Evolutionary conservation across 2,113 vertebrate genomes (phyloP), one percentile per base, ranked within the genome.

Genomic region (Corydoras sp.): DNA sequence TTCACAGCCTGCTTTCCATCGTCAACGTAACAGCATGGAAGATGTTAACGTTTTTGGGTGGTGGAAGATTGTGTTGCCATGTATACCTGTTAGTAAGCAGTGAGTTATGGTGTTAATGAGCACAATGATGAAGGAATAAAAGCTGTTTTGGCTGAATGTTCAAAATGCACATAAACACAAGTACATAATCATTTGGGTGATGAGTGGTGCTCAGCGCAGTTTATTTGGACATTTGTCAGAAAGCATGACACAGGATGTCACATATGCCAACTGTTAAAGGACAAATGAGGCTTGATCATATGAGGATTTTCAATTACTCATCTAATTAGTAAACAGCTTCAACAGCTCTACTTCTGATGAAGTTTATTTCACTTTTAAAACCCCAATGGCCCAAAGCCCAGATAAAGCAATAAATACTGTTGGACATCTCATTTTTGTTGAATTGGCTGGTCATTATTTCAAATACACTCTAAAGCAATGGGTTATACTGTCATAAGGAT

Each of bases 191-290:
- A 54, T 62, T 50, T 12, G 43, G 67, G 77, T 73, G 84, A 83
- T 84, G 83, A 88, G 79, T 86, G 85, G 86, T 85, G 84, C 81
- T 85, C 89, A 87, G 88, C 85, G 83, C 73, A 12, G 68, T 69
- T 82, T 85, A 82, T 75, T 86, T 89, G 86, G 86, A 86, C 83
- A 78, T 81, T 75, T 83, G 83, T 86, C 79, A 81, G 77, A 74
- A 76, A 76, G 77, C 81, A 82, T 81, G 68, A 83, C 81, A 83
- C 81, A 73, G 62, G 50, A 81, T 81, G 71, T 80, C 81, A 79
- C 70, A 76, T 68, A 49, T 18, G 62, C 76, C 76, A 72, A 65
- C 71, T 69, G 66, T 77, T 77, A 72, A 50, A 55, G 58, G 56
- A 67, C 58, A 14, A 61, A 15, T 11, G 32, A 62, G 18, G 15